Conservation (phyloP, 2,113 vertebrate species). For the Athene cunicularia region DNA sequence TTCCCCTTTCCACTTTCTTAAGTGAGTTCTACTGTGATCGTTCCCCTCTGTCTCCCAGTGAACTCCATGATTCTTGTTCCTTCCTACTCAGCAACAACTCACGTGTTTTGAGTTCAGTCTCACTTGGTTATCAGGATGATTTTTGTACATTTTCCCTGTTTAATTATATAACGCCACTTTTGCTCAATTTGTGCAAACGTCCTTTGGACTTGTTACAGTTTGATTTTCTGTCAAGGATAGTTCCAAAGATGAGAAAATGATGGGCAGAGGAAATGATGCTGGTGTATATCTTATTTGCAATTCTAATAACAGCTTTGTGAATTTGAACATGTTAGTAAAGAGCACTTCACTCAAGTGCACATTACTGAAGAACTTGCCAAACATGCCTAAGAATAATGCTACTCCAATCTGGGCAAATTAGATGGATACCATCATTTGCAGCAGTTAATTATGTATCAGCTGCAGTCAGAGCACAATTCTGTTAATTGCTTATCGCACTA, state of each 20-base stretch:
- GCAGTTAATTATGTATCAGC: constrained; percentile 23
- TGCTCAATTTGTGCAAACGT: constrained; percentile 15
- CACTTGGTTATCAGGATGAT: not conserved
- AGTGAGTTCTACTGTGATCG: not conserved
- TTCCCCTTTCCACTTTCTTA: not conserved
- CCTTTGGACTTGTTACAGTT: constrained; percentile 12
- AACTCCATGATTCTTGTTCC: not conserved
- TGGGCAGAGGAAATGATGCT: not conserved
- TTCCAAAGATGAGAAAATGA: constrained; percentile 17
- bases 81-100: not conserved
- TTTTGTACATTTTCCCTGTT: not conserved
- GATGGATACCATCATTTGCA: constrained; percentile 12
- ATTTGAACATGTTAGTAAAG: constrained; percentile 30
- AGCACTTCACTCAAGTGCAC: constrained; percentile 55
- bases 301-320: constrained; percentile 42
- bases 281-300: constrained; percentile 30
- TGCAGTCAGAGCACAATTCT: constrained; percentile 1
- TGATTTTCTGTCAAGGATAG: constrained; percentile 17
- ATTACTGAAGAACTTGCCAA: constrained; percentile 23
- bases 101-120: not conserved
- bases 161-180: constrained; percentile 5
- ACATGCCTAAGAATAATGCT: constrained; percentile 3
- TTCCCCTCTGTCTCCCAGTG: not conserved
- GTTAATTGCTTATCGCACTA: constrained; percentile 18
- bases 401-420: not conserved